These are phyloP conservation scores for Ammodytes dubius DNA, from an alignment of 2,113 vertebrate genomes.

Conservation along the genomic window DNA sequence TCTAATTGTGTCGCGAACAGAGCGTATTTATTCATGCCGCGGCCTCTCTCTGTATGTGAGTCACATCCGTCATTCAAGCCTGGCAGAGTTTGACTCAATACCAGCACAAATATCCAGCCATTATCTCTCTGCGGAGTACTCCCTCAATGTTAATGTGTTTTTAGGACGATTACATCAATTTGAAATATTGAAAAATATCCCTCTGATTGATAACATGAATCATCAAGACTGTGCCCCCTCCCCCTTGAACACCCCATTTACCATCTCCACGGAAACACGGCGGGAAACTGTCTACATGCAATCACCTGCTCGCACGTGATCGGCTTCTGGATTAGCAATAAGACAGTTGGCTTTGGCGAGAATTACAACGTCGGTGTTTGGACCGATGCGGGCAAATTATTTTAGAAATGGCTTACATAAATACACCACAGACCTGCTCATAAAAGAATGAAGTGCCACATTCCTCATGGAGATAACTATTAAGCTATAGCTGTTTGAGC, in stretches of 20 bases:
- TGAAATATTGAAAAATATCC: slow-evolving; percentile 82
- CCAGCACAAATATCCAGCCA: slow-evolving; percentile 72
- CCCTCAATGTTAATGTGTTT: slow-evolving; percentile 84
- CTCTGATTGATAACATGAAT: slow-evolving; percentile 81
- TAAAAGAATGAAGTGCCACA: slow-evolving; percentile 42
- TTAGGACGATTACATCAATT: slow-evolving; percentile 82
- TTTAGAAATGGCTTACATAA: slow-evolving; percentile 70
- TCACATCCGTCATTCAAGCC: slow-evolving; percentile 80
- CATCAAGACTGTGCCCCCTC: slow-evolving; percentile 62
- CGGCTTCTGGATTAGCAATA: slow-evolving; percentile 32
- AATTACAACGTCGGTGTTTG: slow-evolving; percentile 59
- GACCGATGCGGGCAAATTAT: slow-evolving; percentile 71
- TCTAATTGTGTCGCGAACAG: slow-evolving; percentile 69
- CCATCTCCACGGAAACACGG: slow-evolving; percentile 46
- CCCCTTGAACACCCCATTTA: slow-evolving; percentile 76
- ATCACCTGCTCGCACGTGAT: slow-evolving; percentile 51
- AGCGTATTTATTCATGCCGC: slow-evolving; percentile 58
- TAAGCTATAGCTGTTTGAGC: slow-evolving; percentile 36
- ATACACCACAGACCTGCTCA: slow-evolving; percentile 53
- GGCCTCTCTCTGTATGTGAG: slow-evolving; percentile 50
- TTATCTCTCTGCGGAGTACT: slow-evolving; percentile 74
- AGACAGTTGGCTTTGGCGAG: slow-evolving; percentile 3
- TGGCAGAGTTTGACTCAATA: slow-evolving; percentile 73
- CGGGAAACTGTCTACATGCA: slow-evolving; percentile 32
- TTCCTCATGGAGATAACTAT: slow-evolving; percentile 61